Evolutionary conservation across 2,113 vertebrate genomes (phyloP), one percentile per base, ranked within the genome.

Genomic region (Oreotrochilus melanogaster): DNA sequence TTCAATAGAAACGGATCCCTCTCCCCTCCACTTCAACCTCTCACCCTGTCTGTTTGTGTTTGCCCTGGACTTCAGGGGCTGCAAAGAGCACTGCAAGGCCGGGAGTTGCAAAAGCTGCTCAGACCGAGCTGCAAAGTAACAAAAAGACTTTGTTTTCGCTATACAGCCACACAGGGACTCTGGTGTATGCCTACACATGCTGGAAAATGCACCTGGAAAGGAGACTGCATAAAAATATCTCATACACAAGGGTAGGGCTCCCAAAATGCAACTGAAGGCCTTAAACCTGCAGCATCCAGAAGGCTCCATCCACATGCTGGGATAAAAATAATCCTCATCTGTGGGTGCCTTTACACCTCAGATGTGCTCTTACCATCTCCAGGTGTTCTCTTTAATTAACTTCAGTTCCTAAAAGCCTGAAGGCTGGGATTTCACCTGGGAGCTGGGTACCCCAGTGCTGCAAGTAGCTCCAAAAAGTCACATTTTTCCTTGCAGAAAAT

Each of bases 91-190:
- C 42, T 24, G 70, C 37, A 13, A 70, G 61, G 2, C 2, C 33
- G 69, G 42, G 53, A 94, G 64, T 10, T 50, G 93, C 2, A 5
- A 90, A 72, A 72, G 57, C 30, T 45, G 58, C 53, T 78, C 65
- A 31, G 18, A 16, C 1, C 0, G 60, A 80, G 85, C 43, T 71
- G 87, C 75, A 78, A 33, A 73, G 86, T 18, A 61, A 97, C 95
- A 96, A 93, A 95, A 92, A 43, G 67, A 25, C 75, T 88, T 96
- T 96, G 95, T 96, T 90, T 94, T 64, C 17, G 21, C 60, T 11
- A 0, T 9, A 1, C 4, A 66, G 58, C 35, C 47, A 7, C 4
- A 0, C 1, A 8, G 19, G 33, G 62, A 33, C 45, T 78, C 70
- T 47, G 74, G 19, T 58, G 7, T 7, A 51, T 0, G 4, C 58